Evolutionary conservation across 2,797 vertebrate species (phyloP), one percentile per base, ranked within the genome.

Genomic region (Nyctalus aviator): DNA sequence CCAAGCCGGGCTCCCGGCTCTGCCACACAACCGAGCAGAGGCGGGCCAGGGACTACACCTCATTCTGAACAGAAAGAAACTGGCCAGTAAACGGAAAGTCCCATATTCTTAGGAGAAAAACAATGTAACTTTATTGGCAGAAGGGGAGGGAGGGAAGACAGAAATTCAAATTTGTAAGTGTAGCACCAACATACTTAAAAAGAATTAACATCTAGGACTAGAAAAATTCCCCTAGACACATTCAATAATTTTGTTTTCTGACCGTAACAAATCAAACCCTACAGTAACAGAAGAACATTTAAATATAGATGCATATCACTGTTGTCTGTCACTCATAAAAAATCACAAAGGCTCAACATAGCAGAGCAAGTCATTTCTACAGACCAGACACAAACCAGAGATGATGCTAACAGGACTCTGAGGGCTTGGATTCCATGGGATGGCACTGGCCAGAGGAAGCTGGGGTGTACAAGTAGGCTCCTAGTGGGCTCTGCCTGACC

Each of bases 251-350:
- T 71, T n/a, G 25, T 59, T 86, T 91, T 71, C 41, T 44, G n/a
- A 84, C 13, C 32, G 57, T 90, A 81, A 44, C n/a, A 20, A 90
- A 69, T 82, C 27, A 66, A 41, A 84, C 44, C 13, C 50, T 44
- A 93, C 9, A 50, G 44, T 78, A 84, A 64, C 17, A 92, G 92
- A 55, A 92, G 92, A 55, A 59, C 27, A 66, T 23, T 72, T 57
- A 62, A 41, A 35, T 57, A 32, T 77, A 55, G 20, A 55, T 55
- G 20, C 9, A 10, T 50, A 55, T 66, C 23, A 77, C 8, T 59
- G 8, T 72, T 73, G 3, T 79, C 73, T 93, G 46, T 55, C 3
- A 88, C 35, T 87, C 32, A 25, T 66, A 57, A 50, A 82, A 83
- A 77, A 93, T 66, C 18, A 75, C 4, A 32, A 68, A 84, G 64